Conservation (phyloP, 1,140 invertebrate genomes). For the Tetraneura akinire region DNA sequence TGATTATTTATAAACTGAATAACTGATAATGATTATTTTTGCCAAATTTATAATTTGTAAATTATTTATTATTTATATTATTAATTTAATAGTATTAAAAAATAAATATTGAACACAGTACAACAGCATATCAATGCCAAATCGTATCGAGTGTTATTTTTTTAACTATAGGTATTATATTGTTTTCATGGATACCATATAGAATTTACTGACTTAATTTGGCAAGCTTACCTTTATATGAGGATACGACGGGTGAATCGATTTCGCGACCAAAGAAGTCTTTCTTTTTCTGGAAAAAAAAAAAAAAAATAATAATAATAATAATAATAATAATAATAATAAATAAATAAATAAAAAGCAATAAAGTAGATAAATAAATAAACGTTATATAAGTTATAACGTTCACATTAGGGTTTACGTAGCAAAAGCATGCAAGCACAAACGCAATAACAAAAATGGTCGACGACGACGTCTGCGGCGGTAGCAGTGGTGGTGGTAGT, state of each 20-base stretch:
- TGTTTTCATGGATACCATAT: too few relatives aligned
- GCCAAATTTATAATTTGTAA: too few relatives aligned
- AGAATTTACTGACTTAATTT: neutral
- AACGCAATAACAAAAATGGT: constrained; percentile 23
- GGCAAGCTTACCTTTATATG: constrained; percentile 23
- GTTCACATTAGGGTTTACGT: constrained; percentile 1
- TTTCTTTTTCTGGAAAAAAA: constrained; percentile 44
- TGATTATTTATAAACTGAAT: too few relatives aligned
- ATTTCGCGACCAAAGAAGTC: constrained; percentile 39
- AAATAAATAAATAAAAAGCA: too few relatives aligned
- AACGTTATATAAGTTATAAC: neutral
- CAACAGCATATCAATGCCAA: too few relatives aligned
- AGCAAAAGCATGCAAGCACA: neutral
- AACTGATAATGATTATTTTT: too few relatives aligned
- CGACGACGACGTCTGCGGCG: neutral
- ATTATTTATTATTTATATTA: too few relatives aligned
- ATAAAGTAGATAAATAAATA: constrained; percentile 34
- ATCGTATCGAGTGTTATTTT: too few relatives aligned
- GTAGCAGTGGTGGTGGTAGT: neutral
- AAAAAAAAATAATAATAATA: constrained; percentile 9
- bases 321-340: too few relatives aligned
- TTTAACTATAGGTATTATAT: neutral
- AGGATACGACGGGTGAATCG: neutral
- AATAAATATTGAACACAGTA: too few relatives aligned
- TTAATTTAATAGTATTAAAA: too few relatives aligned